A percentile compares a stretch with the other conserved stretches of the same genome.
These are phyloP conservation scores for Drosophila barbarae DNA, from an alignment of 2,888 invertebrate species.

Conservation along the genomic window DNA sequence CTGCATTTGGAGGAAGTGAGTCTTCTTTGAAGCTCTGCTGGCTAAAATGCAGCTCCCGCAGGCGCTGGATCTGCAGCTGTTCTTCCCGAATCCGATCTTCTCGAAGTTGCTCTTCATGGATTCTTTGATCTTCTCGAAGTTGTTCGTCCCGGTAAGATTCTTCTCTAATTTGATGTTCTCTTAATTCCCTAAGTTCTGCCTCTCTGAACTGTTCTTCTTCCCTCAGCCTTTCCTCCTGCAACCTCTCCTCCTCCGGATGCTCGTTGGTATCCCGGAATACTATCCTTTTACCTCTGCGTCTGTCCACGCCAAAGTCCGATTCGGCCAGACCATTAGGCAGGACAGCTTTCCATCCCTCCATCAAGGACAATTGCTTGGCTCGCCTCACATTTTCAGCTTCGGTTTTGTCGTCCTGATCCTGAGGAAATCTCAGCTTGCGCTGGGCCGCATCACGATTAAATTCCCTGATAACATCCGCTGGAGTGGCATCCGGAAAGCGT, in stretches of 20 bases:
- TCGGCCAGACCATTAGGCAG: slow-evolving; percentile 53
- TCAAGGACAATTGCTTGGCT: slow-evolving; percentile 41
- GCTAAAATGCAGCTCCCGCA: slow-evolving; percentile 10
- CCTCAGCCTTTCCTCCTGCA: slow-evolving; percentile 15
- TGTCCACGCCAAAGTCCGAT: slow-evolving; percentile 43
- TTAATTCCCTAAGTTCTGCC: slow-evolving; percentile 14
- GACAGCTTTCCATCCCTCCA: slow-evolving; percentile 55
- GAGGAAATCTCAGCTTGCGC: slow-evolving; percentile 73
- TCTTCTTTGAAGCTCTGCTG: slow-evolving; percentile 23
- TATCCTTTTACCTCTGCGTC: slow-evolving; percentile 57
- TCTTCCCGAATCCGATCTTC: slow-evolving; percentile 9
- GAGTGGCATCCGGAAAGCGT: slow-evolving; percentile 55
- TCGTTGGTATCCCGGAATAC: slow-evolving; percentile 63
- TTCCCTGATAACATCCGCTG: slow-evolving; percentile 60
- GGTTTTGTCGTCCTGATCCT: slow-evolving; percentile 31
- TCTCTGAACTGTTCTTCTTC: slow-evolving; percentile 29
- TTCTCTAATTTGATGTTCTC: slow-evolving; percentile 31
- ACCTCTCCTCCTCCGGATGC: slow-evolving; percentile 39
- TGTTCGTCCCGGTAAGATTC: slow-evolving; percentile 20
- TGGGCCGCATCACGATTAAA: slow-evolving; percentile 67
- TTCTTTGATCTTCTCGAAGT: slow-evolving; percentile 14
- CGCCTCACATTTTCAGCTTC: slow-evolving; percentile 21
- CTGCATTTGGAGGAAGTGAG: slow-evolving; percentile 50
- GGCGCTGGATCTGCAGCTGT: slow-evolving; percentile 29
- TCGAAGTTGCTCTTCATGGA: background rate